A percentile compares a stretch with the other conserved stretches of the same genome.
Evolutionary conservation across 2,113 vertebrate genomes (phyloP).

Genomic region (Pluvialis apricaria): DNA sequence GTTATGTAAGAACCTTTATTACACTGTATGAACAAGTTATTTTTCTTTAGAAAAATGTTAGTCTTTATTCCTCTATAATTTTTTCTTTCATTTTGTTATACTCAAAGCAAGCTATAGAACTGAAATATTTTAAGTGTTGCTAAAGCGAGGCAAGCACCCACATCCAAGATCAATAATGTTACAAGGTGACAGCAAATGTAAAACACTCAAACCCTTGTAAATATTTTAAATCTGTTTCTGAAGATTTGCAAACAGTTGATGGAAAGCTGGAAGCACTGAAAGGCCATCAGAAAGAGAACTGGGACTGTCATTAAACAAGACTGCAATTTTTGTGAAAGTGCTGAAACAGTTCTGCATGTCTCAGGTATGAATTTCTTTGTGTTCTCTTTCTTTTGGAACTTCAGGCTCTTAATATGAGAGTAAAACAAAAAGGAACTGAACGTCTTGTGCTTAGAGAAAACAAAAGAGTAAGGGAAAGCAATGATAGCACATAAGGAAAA

Average conservation of each 20-base stretch:
- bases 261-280: background rate
- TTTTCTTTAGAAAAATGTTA: background rate
- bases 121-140: background rate
- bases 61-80: background rate
- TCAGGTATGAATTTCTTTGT: background rate
- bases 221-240: slow-evolving; percentile 39
- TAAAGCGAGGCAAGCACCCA: background rate
- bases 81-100: background rate
- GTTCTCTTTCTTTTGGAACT: background rate
- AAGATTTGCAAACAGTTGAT: background rate
- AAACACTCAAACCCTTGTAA: slow-evolving; percentile 3
- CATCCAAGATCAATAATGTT: background rate
- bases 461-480: background rate
- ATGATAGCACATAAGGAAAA: background rate
- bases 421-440: background rate
- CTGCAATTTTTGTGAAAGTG: background rate
- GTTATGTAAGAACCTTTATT: background rate
- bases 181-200: background rate
- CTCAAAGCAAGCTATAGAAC: background rate
- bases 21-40: background rate
- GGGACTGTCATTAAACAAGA: background rate
- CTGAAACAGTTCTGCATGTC: background rate
- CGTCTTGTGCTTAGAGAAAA: background rate
- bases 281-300: background rate
- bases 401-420: background rate